Evolutionary conservation across 2,797 vertebrate species (phyloP).

Genomic region (Ciconia nigra): DNA sequence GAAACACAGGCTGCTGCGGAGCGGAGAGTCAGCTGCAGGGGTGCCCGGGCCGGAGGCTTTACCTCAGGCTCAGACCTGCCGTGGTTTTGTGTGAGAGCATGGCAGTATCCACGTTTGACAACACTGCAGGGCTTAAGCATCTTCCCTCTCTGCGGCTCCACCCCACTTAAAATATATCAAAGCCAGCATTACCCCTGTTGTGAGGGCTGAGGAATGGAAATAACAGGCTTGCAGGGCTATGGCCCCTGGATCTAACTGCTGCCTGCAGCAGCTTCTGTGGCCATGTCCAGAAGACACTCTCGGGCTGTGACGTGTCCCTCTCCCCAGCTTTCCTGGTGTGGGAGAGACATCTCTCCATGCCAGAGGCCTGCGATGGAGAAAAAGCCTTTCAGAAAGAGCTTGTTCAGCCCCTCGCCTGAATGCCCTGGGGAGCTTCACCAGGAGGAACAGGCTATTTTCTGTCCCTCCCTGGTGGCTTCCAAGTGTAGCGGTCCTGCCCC

Average conservation of each 20-base stretch:
- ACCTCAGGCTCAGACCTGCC: not conserved
- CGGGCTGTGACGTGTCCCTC: rapidly evolving
- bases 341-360: rapidly evolving
- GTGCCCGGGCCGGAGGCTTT: not conserved
- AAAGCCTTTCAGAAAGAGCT: not conserved
- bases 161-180: not conserved
- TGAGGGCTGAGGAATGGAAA: not conserved
- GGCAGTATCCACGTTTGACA: not conserved
- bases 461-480: not conserved
- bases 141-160: not conserved
- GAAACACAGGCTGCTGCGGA: not conserved
- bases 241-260: not conserved
- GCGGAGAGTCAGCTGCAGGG: rapidly evolving
- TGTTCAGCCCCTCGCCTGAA: not conserved
- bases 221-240: too few relatives aligned
- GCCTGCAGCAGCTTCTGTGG: rapidly evolving
- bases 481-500: not conserved
- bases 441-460: not conserved
- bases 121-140: not conserved
- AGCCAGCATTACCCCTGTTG: not conserved
- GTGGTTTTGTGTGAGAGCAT: not conserved
- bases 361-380: rapidly evolving
- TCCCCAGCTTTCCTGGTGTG: rapidly evolving
- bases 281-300: not conserved
- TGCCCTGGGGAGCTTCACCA: not conserved